These are phyloP conservation scores for Oceanites oceanicus DNA, from an alignment of 2,113 vertebrate genomes.

Conservation along the genomic window DNA sequence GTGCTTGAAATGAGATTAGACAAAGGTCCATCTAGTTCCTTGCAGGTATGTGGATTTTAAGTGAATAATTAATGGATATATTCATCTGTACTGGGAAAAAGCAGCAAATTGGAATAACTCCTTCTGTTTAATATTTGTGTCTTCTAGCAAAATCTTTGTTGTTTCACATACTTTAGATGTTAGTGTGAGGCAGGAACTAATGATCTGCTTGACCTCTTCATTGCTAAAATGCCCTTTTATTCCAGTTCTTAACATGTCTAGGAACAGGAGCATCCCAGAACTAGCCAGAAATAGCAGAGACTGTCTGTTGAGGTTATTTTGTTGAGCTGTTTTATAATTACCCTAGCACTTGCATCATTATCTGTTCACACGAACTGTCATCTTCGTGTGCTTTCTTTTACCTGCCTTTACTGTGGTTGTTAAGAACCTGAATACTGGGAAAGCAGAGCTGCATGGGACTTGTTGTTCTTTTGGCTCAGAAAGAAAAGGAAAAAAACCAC, in stretches of 20 bases:
- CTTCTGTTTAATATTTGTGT: background rate
- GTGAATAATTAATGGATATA: background rate
- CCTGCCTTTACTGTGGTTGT: background rate
- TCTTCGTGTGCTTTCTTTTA: background rate
- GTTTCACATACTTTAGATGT: background rate
- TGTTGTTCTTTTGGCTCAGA: background rate
- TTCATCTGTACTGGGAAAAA: background rate
- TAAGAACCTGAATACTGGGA: background rate
- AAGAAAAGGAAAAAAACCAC: background rate
- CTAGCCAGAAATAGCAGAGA: background rate
- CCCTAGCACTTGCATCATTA: background rate
- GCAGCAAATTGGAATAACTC: background rate
- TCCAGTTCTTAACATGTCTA: background rate
- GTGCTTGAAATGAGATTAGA: background rate
- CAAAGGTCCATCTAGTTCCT: background rate
- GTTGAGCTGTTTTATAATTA: background rate
- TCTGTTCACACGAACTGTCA: background rate
- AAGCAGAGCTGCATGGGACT: background rate
- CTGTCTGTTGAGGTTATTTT: background rate
- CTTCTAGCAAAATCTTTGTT: background rate
- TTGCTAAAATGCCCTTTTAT: background rate
- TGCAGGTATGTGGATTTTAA: background rate
- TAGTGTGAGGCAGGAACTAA: background rate
- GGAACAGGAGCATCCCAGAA: background rate
- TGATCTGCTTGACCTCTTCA: background rate